These are phyloP conservation scores for Agonopterix alstromeriana DNA, from an alignment of 2,888 invertebrate species.

Conservation along the genomic window DNA sequence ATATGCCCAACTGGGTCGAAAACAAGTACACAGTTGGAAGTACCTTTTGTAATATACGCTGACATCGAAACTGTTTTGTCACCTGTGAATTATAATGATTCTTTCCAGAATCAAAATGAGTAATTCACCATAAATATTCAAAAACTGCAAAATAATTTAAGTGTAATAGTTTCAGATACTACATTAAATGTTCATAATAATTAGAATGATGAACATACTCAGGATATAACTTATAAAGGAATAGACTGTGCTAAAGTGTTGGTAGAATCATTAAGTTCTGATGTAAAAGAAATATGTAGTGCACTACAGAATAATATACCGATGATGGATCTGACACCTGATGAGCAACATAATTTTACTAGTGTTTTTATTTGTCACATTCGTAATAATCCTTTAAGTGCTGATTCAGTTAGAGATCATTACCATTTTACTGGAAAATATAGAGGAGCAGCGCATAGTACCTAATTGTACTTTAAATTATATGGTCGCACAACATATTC, in stretches of 20 bases:
- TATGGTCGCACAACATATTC: constrained; percentile 7
- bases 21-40: not conserved
- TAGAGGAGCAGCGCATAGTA: constrained; percentile 18
- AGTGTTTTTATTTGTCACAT: constrained; percentile 12
- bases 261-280: constrained; percentile 14
- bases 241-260: constrained; percentile 19
- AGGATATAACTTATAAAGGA: constrained; percentile 19
- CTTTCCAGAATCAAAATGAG: too few species aligned
- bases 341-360: constrained; percentile 6
- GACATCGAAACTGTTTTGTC: not conserved
- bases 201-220: constrained; percentile 20
- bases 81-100: not conserved
- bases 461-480: constrained; percentile 17
- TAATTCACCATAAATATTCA: constrained; percentile 6
- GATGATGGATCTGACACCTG: constrained; percentile 1
- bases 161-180: constrained; percentile 27
- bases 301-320: not conserved
- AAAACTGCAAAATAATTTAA: constrained; percentile 16
- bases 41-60: constrained; percentile 3
- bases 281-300: constrained; percentile 7
- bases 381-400: constrained; percentile 12
- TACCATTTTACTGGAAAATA: constrained; percentile 19
- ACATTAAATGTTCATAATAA: constrained; percentile 24
- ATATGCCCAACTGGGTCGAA: too few species aligned
- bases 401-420: constrained; percentile 11